Evolutionary conservation across 2,888 invertebrate genomes (phyloP).

Genomic region (Quadroppia sp.): DNA sequence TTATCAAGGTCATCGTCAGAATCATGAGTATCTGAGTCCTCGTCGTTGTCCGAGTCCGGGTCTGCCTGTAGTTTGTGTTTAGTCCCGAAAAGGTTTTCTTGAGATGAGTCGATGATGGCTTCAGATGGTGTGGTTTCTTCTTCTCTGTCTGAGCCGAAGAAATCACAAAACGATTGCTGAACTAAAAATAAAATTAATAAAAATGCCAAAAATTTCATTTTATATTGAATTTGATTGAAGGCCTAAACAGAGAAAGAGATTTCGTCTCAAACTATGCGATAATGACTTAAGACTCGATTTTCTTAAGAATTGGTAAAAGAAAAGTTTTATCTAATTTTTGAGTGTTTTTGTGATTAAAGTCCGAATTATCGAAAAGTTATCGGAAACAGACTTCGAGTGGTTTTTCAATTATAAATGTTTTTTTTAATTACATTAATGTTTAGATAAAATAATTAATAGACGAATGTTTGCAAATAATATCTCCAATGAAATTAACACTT

Average conservation of each 20-base stretch:
- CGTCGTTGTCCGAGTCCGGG: not conserved
- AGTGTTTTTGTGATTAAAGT: conserved; percentile 7
- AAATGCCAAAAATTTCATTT: conserved; percentile 22
- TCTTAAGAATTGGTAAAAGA: not conserved
- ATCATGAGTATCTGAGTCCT: not conserved
- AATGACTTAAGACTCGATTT: not conserved
- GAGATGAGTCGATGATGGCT: not conserved
- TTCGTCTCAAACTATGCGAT: not conserved
- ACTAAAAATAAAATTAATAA: not conserved
- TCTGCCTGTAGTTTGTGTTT: not conserved
- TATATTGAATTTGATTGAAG: not conserved
- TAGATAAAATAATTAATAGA: not conserved
- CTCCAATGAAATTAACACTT: not conserved
- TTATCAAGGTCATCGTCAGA: not conserved
- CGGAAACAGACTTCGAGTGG: not conserved
- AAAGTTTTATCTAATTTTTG: not conserved
- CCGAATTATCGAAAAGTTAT: conserved; percentile 15
- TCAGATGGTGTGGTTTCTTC: not conserved
- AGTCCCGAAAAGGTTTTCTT: not conserved
- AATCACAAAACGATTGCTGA: not conserved
- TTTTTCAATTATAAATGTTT: conserved; percentile 13
- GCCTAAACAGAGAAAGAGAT: not conserved
- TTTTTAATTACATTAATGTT: not conserved
- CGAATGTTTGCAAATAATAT: not conserved
- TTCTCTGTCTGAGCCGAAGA: not conserved